Conservation (phyloP, 2,113 vertebrate genomes). For the Chlorodrepanis virens region DNA sequence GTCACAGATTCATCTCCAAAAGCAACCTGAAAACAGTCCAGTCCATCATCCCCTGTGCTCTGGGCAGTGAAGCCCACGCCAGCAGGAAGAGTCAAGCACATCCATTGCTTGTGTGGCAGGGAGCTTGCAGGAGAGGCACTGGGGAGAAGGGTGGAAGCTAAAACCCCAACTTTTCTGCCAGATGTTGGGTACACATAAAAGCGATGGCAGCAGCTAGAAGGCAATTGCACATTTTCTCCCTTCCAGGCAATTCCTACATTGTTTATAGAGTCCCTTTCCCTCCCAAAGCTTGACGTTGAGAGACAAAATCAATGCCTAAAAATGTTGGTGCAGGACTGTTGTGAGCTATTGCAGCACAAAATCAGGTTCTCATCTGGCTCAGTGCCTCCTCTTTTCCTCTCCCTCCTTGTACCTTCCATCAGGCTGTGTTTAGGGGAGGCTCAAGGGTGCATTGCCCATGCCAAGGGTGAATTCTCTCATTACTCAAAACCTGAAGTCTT, state of each 20-base stretch:
- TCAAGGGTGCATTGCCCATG: not conserved
- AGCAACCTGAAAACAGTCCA: not conserved
- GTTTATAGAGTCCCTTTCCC: not conserved
- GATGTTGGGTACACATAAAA: not conserved
- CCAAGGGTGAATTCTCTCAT: not conserved
- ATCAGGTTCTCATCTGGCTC: not conserved
- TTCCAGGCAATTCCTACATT: not conserved
- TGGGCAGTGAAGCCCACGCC: not conserved
- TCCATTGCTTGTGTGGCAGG: not conserved
- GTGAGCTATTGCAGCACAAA: not conserved
- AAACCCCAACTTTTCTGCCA: not conserved
- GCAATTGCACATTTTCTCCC: not conserved
- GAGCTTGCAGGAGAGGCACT: fast-evolving
- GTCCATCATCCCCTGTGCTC: not conserved
- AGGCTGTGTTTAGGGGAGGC: not conserved
- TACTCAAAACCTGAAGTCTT: not conserved
- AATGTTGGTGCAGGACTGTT: not conserved
- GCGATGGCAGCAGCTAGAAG: not conserved
- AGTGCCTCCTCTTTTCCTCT: not conserved
- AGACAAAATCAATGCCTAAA: not conserved
- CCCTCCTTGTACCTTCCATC: fast-evolving
- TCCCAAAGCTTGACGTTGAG: not conserved
- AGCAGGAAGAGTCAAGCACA: not conserved
- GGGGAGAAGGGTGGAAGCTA: not conserved
- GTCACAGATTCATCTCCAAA: not conserved